Evolutionary conservation across 1,140 invertebrate species (phyloP).

Genomic region (Saccostrea cuccullata): DNA sequence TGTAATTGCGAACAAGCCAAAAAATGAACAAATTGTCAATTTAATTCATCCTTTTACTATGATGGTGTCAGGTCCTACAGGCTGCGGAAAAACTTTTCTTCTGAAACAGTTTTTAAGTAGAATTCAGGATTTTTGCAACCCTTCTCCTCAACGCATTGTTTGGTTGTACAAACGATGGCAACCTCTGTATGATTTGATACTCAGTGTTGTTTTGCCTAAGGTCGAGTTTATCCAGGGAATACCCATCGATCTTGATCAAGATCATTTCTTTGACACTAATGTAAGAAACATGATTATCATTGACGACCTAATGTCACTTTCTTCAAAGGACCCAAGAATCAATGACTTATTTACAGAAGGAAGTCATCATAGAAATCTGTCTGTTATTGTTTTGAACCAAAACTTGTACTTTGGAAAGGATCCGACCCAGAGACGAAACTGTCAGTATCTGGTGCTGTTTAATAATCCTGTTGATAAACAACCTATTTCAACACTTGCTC

Average conservation of each 20-base stretch:
- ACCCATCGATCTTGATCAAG: background rate
- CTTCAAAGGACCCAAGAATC: background rate
- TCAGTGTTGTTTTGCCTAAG: background rate
- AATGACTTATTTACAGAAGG: constrained; percentile 47
- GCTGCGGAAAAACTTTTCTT: constrained; percentile 39
- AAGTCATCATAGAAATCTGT: constrained; percentile 39
- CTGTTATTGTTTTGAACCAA: constrained; percentile 29
- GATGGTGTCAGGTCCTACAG: constrained; percentile 37
- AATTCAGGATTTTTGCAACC: background rate
- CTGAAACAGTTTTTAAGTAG: constrained; percentile 14
- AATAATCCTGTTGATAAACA: constrained; percentile 54
- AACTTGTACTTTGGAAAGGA: constrained; percentile 21
- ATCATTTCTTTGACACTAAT: constrained; percentile 13
- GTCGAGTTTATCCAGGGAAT: constrained; percentile 35
- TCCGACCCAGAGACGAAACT: constrained; percentile 38
- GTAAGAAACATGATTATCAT: constrained; percentile 17
- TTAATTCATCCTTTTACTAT: constrained; percentile 45
- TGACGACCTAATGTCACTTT: constrained; percentile 19
- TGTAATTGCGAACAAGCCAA: background rate
- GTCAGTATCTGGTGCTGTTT: constrained; percentile 52
- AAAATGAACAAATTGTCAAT: background rate
- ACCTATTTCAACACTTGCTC: constrained; percentile 38
- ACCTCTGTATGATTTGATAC: constrained; percentile 40
- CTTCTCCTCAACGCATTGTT: constrained; percentile 42
- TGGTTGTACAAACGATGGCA: constrained; percentile 38